Base-by-base conservation (phyloP, 2,888 invertebrate genomes). In the Harpagoxenus sublaevis region DNA sequence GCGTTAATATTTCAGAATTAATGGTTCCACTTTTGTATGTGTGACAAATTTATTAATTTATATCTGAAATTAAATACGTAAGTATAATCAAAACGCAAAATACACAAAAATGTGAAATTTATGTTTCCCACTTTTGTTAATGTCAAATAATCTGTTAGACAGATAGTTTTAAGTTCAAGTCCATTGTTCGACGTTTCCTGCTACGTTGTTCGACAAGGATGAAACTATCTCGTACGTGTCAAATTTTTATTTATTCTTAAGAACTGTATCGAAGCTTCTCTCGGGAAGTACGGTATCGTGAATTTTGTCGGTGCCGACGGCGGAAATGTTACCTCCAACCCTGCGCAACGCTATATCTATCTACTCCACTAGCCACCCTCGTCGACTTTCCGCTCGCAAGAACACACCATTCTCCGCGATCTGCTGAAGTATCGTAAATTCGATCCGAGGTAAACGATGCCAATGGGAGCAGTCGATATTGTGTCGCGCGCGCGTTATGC, bases 361-460 rank as follows among this genome's bases (percentile, higher is more conserved):
- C 79, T 81, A 73, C 79, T 81, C 79, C 79, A 81, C 73, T 81
- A 74, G 65, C 66, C 74, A 65, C 55, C 73, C 63, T 57, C 48
- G 68, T 48, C 48, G 74, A 82, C 71, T 66, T 78, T 73, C n/a
- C 82, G 77, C 71, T 63, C 82, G 63, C 71, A 77, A 75, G 82
- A 74, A 78, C 84, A 84, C 82, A 65, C 79, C 75, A 87, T 87
- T 87, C 84, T 86, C 79, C 68, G 57, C 78, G 89, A 86, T 83
- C 78, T 70, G 84, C 74, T 75, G 87, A 77, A 81, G 83, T 88
- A 89, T 85, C 87, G 82, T 84, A 84, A 86, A 87, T 85, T 88
- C 84, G 78, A 83, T 79, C 71, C 81, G 51, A 66, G 63, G 45
- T 73, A 57, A 39, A 55, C 74, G 62, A 28, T 51, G 74, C 48